These are phyloP conservation scores for Amazona vittata DNA, from an alignment of 2,113 vertebrate species.

Conservation along the genomic window DNA sequence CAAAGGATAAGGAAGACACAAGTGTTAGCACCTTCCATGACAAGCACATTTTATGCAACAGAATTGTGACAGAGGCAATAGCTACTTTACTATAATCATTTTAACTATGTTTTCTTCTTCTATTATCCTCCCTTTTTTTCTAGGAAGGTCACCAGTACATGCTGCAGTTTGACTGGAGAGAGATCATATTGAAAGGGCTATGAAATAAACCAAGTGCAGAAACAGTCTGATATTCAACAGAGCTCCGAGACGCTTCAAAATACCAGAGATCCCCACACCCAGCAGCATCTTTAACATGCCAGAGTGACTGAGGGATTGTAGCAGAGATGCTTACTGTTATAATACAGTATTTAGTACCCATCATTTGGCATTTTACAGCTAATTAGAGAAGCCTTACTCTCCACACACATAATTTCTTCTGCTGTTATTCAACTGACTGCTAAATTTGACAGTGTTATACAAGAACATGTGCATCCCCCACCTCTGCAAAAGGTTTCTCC, in stretches of 20 bases:
- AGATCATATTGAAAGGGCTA: background rate
- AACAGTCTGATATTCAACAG: background rate
- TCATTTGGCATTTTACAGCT: background rate
- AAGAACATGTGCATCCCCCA: constrained; percentile 11
- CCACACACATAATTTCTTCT: background rate
- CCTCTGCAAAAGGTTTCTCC: constrained; percentile 27
- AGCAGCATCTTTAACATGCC: background rate
- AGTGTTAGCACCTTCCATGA: background rate
- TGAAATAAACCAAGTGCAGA: background rate
- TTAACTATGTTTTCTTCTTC: background rate
- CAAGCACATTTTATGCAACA: background rate
- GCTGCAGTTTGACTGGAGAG: background rate
- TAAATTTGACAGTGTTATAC: constrained; percentile 51
- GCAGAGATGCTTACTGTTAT: background rate
- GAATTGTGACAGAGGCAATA: background rate
- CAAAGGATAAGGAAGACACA: background rate
- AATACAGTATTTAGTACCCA: background rate
- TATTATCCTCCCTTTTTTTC: background rate
- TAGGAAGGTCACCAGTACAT: background rate
- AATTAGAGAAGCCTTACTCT: constrained; percentile 24
- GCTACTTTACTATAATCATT: background rate
- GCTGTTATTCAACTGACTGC: constrained; percentile 27
- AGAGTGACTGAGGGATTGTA: background rate
- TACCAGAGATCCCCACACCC: background rate
- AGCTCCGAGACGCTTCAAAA: background rate